A percentile compares a stretch with the other conserved stretches of the same genome.
Conservation (phyloP, 2,113 vertebrate genomes). For the Perca schrenkii region DNA sequence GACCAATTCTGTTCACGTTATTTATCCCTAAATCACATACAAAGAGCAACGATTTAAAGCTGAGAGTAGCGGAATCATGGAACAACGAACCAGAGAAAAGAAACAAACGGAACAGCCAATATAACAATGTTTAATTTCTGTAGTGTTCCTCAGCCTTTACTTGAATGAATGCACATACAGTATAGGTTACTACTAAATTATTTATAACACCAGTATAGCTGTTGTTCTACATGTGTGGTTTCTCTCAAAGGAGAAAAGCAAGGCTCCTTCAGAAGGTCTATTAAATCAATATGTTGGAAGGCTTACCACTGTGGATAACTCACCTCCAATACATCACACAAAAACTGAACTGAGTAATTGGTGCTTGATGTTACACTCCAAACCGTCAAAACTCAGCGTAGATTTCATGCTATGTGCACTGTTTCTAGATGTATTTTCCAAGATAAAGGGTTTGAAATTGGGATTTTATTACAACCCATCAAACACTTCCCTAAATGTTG, state of each 20-base stretch:
- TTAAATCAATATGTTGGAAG: conserved; percentile 69
- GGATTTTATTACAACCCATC: conserved; percentile 70
- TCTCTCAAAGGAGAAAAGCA: conserved; percentile 66
- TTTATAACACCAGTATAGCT: conserved; percentile 72
- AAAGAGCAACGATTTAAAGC: background rate
- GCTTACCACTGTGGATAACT: conserved; percentile 61
- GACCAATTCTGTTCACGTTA: background rate
- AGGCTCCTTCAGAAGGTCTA: conserved; percentile 59
- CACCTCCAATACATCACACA: conserved; percentile 49
- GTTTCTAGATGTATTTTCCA: conserved; percentile 12
- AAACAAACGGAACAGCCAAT: conserved; percentile 25
- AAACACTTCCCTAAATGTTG: conserved; percentile 53
- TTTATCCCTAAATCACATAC: background rate
- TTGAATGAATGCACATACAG: conserved; percentile 65
- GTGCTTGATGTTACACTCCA: conserved; percentile 47
- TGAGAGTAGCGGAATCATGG: background rate
- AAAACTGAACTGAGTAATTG: conserved; percentile 40
- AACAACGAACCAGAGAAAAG: conserved; percentile 19
- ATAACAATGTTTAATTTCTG: conserved; percentile 51
- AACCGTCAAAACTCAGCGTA: background rate
- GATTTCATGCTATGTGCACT: background rate
- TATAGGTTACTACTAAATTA: conserved; percentile 72
- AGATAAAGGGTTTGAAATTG: conserved; percentile 59
- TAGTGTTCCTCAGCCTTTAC: conserved; percentile 42
- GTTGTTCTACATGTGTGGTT: conserved; percentile 65